These are phyloP conservation scores for Sternotherus odoratus DNA, from an alignment of 2,797 vertebrate genomes.

Conservation along the genomic window DNA sequence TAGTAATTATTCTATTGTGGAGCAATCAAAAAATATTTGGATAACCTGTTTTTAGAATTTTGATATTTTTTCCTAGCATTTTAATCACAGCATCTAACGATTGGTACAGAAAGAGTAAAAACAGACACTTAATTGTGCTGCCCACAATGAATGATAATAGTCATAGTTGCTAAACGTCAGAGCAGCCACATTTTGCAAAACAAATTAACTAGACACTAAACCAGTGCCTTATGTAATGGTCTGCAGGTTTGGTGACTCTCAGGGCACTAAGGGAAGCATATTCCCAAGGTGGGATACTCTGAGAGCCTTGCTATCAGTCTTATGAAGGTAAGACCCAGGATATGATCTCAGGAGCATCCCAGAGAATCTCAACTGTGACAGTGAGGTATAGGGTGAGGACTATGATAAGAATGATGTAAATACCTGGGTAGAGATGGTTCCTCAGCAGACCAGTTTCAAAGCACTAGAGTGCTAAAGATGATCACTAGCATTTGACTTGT, in stretches of 20 bases:
- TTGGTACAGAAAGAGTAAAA: neutral
- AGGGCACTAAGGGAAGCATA: neutral
- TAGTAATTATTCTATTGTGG: neutral
- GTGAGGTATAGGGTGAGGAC: neutral
- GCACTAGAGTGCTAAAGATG: neutral
- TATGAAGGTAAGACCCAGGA: neutral
- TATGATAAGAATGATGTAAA: neutral
- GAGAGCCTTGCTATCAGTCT: neutral
- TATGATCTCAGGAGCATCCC: rapidly evolving
- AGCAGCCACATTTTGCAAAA: neutral
- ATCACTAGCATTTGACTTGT: neutral
- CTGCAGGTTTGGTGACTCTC: too few relatives aligned
- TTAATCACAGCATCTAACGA: neutral
- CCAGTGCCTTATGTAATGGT: neutral
- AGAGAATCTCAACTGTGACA: neutral
- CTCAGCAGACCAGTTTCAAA: neutral
- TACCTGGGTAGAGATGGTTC: neutral
- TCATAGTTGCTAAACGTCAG: neutral
- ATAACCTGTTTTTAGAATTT: neutral
- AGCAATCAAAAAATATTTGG: neutral
- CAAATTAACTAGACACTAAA: neutral
- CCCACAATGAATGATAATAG: neutral
- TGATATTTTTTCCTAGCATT: neutral
- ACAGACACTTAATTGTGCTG: neutral
- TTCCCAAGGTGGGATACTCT: neutral